Evolutionary conservation across 2,113 vertebrate species (phyloP), one percentile per base, ranked within the genome.

Genomic region (Pelobates fuscus): DNA sequence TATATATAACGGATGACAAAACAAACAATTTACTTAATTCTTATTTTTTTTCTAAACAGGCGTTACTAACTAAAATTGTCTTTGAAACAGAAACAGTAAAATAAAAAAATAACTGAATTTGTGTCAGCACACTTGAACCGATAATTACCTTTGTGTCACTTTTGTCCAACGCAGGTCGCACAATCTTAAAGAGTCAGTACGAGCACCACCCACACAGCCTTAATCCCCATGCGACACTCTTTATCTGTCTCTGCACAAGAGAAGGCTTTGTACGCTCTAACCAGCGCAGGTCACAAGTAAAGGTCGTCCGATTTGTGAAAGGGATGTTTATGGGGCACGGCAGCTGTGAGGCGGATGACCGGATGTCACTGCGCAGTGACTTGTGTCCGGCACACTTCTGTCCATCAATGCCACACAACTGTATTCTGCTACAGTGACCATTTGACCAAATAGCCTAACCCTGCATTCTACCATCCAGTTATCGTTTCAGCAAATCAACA

Each of bases 271-370:
- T 63, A 67, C 37, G 21, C 54, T 67, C 67, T 49, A 44, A 62
- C 69, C 69, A 58, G 37, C 41, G 61, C 44, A 71, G 58, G 69
- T 61, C 69, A 70, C 54, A 70, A 18, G 41, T 27, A 30, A 41
- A 67, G 54, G 63, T 44, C 72, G 59, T 11, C 23, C n/a, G 26
- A 46, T 60, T 60, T 75, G 46, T 49, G 43, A 43, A 67, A 59
- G 41, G 49, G 43, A 29, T 52, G 59, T 66, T 61, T 30, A 32
- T 60, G 62, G 49, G 10, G 37, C n/a, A 59, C 23, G 54, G 72
- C 72, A 75, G 72, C 72, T 75, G 72, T 20, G 14, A 75, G 64
- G 72, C 65, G 67, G 54, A 58, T 67, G 23, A 21, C 20, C 55
- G 49, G 37, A 37, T 11, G 62, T 23, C n/a, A 44, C 52, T 17